Evolutionary conservation across 2,113 vertebrate genomes (phyloP).

Genomic region (Donacobius atricapilla): DNA sequence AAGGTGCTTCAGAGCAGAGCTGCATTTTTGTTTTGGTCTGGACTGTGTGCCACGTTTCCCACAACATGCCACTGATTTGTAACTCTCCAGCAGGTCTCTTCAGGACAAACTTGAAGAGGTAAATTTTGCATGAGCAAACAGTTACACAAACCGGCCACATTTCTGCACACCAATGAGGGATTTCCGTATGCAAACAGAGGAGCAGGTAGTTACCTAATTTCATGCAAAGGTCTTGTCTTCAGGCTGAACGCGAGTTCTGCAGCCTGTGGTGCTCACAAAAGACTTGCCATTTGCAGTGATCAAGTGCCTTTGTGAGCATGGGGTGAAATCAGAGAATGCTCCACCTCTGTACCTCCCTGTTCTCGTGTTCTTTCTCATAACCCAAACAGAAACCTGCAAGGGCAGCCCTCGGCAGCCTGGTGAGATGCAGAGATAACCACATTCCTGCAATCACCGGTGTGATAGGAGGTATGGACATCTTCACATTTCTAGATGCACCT

Average conservation of each 20-base stretch:
- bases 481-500: not conserved
- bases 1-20: not conserved
- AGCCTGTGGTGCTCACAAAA: not conserved
- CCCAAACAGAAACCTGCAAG: not conserved
- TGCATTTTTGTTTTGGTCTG: not conserved
- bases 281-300: not conserved
- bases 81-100: not conserved
- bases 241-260: not conserved
- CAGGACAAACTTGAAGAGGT: not conserved
- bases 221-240: not conserved
- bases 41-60: not conserved
- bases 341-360: not conserved
- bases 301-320: not conserved
- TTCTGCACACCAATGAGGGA: conserved; percentile 1
- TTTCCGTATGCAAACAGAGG: not conserved
- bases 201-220: not conserved
- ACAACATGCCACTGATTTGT: not conserved
- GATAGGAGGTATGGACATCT: not conserved
- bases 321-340: not conserved
- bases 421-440: not conserved
- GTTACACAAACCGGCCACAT: not conserved
- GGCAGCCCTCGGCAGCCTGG: accelerated
- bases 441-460: not conserved
- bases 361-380: not conserved
- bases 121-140: not conserved